phyloP scores from a whole-genome alignment of 1,140 invertebrate species.

The Monomorium pharaonis region DNA sequence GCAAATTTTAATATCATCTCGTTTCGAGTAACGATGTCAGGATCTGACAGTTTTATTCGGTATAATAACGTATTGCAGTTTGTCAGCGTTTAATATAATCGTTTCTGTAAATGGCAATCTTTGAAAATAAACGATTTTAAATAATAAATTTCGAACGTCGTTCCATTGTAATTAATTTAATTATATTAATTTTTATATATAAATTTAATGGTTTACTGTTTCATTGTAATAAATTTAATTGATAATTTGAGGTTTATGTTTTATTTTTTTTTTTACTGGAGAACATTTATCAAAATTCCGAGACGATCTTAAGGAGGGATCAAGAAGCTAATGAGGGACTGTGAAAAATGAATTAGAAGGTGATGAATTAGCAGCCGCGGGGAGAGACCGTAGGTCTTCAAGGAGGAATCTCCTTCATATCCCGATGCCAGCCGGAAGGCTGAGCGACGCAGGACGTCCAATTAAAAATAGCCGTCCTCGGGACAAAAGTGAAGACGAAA shows the following conservation, averaged over 20 bases:
- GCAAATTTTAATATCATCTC: background rate
- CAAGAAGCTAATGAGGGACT: background rate
- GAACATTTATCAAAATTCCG: background rate
- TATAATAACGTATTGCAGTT: background rate
- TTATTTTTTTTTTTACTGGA: background rate
- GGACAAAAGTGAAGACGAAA: constrained; percentile 3
- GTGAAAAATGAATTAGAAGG: background rate
- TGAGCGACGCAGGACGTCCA: constrained; percentile 11
- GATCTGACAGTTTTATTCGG: background rate
- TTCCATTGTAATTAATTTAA: background rate
- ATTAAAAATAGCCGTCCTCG: constrained; percentile 63
- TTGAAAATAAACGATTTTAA: background rate
- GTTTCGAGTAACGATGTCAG: background rate
- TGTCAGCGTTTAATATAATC: background rate
- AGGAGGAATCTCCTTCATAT: background rate
- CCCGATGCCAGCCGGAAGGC: background rate
- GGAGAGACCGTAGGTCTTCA: constrained; percentile 9
- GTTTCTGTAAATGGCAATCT: no score
- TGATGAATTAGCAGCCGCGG: background rate
- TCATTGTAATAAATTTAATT: background rate
- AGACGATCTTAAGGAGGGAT: background rate
- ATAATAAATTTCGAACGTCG: background rate
- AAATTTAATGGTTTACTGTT: no score
- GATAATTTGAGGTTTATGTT: background rate
- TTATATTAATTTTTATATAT: background rate